Conservation (phyloP, 2,888 invertebrate species). For the Tiliacea aurago region DNA sequence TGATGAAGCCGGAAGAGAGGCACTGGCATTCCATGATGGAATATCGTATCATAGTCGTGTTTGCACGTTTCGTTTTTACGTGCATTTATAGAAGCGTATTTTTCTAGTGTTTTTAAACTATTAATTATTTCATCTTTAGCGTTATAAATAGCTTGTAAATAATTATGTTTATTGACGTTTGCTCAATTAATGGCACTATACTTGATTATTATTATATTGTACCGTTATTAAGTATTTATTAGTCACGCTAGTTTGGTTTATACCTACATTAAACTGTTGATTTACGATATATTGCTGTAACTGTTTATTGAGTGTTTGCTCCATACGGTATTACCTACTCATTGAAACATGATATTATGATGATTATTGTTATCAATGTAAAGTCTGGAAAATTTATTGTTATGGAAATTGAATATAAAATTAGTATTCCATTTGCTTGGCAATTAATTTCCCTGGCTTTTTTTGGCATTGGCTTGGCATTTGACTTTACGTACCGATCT, state of each 20-base stretch:
- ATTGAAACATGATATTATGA: not conserved
- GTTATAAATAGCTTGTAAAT: too few relatives aligned
- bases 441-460: not conserved
- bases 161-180: too few relatives aligned
- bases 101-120: too few relatives aligned
- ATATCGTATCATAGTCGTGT: too few relatives aligned
- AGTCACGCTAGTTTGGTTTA: slow-evolving; percentile 32
- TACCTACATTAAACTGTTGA: slow-evolving; percentile 18
- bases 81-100: too few relatives aligned
- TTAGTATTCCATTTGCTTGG: not conserved
- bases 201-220: not conserved
- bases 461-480: not conserved
- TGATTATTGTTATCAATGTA: not conserved
- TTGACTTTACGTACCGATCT: not conserved
- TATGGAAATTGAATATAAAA: not conserved
- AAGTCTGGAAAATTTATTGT: not conserved
- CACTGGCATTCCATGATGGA: too few relatives aligned
- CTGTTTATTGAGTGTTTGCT: slow-evolving; percentile 13
- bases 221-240: slow-evolving; percentile 33
- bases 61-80: too few relatives aligned
- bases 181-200: not conserved
- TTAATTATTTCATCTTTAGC: too few relatives aligned
- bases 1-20: too few relatives aligned
- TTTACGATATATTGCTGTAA: slow-evolving; percentile 36
- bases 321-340: not conserved